Conservation (phyloP, 2,888 invertebrate species). For the Phymatocera aterrima region DNA sequence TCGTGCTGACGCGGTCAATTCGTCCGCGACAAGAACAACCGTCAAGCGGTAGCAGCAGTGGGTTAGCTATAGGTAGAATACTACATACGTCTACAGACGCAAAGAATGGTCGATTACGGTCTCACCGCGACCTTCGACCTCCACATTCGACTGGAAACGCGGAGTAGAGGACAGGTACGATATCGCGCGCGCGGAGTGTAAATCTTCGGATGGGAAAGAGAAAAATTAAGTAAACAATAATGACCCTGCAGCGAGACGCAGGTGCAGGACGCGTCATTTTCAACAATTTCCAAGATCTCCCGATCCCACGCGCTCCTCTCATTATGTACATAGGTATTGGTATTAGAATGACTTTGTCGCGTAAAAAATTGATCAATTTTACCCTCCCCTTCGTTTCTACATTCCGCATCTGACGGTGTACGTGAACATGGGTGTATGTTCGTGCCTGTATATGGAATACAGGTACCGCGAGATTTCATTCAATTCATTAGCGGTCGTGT, state of each 20-base stretch:
- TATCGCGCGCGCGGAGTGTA: neutral
- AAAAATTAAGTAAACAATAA: neutral
- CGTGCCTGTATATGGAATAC: too few relatives aligned
- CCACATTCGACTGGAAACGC: slow-evolving; percentile 27
- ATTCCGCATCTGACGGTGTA: too few relatives aligned
- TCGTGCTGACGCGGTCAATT: slow-evolving; percentile 34
- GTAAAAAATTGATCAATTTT: neutral
- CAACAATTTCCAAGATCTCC: neutral
- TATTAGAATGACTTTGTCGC: neutral
- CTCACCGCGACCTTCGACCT: slow-evolving; percentile 38
- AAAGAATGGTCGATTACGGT: slow-evolving; percentile 26
- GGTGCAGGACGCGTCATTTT: slow-evolving; percentile 31
- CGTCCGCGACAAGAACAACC: neutral
- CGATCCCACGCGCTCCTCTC: neutral
- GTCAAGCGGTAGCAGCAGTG: neutral
- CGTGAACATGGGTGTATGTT: neutral
- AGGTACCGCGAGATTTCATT: neutral
- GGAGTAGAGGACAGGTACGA: neutral
- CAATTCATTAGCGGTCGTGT: slow-evolving; percentile 8
- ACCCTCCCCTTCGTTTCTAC: neutral
- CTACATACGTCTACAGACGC: neutral
- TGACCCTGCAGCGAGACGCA: neutral
- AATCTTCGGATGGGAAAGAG: neutral
- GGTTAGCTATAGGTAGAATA: neutral
- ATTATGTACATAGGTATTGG: neutral